Evolutionary conservation across 2,888 invertebrate genomes (phyloP).

Genomic region (Ectemnius lituratus): DNA sequence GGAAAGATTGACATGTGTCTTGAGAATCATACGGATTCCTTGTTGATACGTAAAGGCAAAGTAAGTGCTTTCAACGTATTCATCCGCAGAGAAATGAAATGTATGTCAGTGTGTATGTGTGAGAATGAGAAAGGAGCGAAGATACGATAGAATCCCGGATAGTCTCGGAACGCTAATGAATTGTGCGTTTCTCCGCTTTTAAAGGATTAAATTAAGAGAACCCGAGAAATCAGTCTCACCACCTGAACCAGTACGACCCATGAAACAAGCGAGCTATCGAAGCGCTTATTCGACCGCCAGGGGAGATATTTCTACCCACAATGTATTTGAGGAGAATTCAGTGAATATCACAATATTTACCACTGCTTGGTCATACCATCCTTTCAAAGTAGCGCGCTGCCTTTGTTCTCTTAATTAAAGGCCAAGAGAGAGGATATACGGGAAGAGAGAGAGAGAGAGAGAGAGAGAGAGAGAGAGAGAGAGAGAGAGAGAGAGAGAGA

Average conservation of each 20-base stretch:
- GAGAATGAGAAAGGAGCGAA: neutral
- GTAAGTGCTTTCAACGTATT: neutral
- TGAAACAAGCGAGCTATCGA: conserved; percentile 7
- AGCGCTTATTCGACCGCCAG: conserved; percentile 9
- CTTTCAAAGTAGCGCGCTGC: neutral
- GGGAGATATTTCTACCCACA: conserved; percentile 23
- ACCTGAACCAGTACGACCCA: no score
- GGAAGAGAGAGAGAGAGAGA: no score
- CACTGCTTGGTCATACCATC: neutral
- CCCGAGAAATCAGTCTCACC: conserved; percentile 34
- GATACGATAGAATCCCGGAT: conserved; percentile 36
- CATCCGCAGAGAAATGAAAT: no score
- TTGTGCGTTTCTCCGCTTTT: conserved; percentile 65
- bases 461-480: no score
- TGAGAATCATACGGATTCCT: neutral
- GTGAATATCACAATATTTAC: neutral
- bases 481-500: no score
- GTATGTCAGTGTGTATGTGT: no score
- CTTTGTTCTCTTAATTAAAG: conserved; percentile 7
- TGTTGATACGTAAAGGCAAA: neutral
- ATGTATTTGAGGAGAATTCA: neutral
- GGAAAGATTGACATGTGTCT: no score
- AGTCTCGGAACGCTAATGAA: conserved; percentile 59
- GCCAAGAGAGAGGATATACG: neutral
- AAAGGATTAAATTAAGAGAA: conserved; percentile 67